phyloP scores from a whole-genome alignment of 2,888 invertebrate genomes.

The Pseudoips prasinana region DNA sequence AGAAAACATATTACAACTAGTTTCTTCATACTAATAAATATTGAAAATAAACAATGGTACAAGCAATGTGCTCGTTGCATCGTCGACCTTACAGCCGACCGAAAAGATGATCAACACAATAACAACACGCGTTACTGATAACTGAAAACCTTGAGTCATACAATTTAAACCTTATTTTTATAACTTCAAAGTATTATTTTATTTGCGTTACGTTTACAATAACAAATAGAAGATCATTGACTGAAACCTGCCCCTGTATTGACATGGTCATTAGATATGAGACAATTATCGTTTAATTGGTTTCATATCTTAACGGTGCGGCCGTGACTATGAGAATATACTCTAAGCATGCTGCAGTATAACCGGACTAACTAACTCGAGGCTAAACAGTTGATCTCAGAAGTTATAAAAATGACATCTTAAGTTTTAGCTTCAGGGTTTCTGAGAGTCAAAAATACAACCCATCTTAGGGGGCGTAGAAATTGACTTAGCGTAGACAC shows the following conservation, averaged over 20 bases:
- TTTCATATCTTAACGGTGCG: slow-evolving; percentile 12
- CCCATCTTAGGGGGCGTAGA: no score
- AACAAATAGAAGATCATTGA: slow-evolving; percentile 42
- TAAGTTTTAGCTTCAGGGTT: no score
- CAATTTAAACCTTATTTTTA: slow-evolving; percentile 2
- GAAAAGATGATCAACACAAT: slow-evolving; percentile 15
- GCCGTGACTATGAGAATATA: slow-evolving; percentile 4
- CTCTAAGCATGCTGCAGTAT: background rate
- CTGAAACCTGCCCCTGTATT: slow-evolving; percentile 42
- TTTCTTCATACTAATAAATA: no score
- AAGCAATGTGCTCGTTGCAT: no score
- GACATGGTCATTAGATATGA: slow-evolving; percentile 23
- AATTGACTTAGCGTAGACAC: no score
- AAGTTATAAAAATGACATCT: no score
- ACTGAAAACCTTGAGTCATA: slow-evolving; percentile 1
- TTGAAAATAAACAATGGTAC: no score
- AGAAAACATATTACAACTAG: no score
- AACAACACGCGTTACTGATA: slow-evolving; percentile 32
- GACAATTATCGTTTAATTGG: slow-evolving; percentile 24
- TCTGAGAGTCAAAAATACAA: no score
- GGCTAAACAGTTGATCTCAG: no score
- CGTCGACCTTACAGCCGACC: slow-evolving; percentile 7
- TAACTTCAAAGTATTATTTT: background rate
- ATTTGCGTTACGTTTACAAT: slow-evolving; percentile 21
- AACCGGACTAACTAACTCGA: no score